Evolutionary conservation across 2,888 invertebrate genomes (phyloP).

Genomic region (Aphrophora alni): DNA sequence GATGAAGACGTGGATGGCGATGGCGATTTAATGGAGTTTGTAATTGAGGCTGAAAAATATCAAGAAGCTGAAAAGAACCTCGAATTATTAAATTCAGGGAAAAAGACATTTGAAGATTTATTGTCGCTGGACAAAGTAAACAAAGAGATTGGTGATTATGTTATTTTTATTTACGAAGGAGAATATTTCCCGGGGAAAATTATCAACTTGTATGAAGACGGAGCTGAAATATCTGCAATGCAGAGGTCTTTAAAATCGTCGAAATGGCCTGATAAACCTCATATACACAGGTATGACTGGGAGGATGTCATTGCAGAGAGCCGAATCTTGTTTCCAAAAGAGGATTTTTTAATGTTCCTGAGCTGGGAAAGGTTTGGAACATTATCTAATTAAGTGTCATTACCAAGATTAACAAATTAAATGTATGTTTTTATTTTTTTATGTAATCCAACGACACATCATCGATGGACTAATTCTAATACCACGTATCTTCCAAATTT

Average conservation of each 20-base stretch:
- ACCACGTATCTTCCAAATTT: no score
- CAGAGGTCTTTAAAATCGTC: constrained; percentile 30
- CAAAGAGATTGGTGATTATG: neutral
- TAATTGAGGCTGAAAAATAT: neutral
- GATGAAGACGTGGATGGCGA: neutral
- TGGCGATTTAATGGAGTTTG: no score
- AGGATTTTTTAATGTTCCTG: constrained; percentile 19
- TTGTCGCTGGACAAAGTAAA: neutral
- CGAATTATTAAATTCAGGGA: neutral
- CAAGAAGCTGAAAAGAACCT: neutral
- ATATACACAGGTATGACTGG: constrained; percentile 33
- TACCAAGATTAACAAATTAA: no score
- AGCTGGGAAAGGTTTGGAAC: neutral
- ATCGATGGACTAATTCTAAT: no score
- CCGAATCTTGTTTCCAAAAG: constrained; percentile 1
- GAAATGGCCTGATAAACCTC: constrained; percentile 36
- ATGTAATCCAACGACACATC: no score
- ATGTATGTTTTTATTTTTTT: no score
- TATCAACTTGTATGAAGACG: neutral
- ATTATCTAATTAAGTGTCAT: no score
- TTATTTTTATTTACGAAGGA: neutral
- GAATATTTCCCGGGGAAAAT: neutral
- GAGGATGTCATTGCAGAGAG: constrained; percentile 27
- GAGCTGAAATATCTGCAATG: neutral
- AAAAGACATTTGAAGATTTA: neutral